Percentiles rank a stretch among this genome's conserved stretches.
These are phyloP conservation scores for Leptopilina syphax DNA, from an alignment of 2,888 invertebrate species.

Conservation along the genomic window DNA sequence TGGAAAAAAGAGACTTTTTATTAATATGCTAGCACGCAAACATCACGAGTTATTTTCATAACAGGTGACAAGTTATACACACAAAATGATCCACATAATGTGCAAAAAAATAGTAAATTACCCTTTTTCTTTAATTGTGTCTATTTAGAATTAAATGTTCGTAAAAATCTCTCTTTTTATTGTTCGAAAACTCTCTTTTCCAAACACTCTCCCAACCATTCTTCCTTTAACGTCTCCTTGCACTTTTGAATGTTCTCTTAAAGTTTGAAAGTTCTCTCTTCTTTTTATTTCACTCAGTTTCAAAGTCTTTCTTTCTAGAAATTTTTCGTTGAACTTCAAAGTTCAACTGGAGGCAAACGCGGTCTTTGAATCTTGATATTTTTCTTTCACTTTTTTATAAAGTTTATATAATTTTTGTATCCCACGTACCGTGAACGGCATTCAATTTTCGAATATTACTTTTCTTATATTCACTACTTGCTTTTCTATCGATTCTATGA, in stretches of 20 bases:
- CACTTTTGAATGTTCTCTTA: constrained; percentile 41
- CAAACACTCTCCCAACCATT: background rate
- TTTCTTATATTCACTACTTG: background rate
- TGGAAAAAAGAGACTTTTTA: too few species aligned
- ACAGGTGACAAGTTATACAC: too few species aligned
- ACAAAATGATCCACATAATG: too few species aligned
- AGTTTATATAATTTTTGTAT: constrained; percentile 23
- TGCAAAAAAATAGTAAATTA: too few species aligned
- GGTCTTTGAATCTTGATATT: constrained; percentile 6
- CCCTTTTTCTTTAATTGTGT: too few species aligned
- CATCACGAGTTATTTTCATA: too few species aligned
- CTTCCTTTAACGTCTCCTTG: constrained; percentile 33
- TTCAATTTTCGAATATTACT: constrained; percentile 7
- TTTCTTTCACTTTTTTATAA: background rate
- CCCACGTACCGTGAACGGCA: background rate
- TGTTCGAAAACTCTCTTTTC: constrained; percentile 12
- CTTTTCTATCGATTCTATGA: too few species aligned
- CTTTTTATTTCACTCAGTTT: background rate
- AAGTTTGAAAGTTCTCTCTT: background rate
- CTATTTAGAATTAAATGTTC: background rate
- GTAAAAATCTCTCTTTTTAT: background rate
- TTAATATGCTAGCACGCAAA: too few species aligned
- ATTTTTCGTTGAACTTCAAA: constrained; percentile 36
- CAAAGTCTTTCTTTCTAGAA: constrained; percentile 33
- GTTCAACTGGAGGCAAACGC: constrained; percentile 9